Conservation (phyloP, 2,797 vertebrate genomes). For the Dipus sagitta region DNA sequence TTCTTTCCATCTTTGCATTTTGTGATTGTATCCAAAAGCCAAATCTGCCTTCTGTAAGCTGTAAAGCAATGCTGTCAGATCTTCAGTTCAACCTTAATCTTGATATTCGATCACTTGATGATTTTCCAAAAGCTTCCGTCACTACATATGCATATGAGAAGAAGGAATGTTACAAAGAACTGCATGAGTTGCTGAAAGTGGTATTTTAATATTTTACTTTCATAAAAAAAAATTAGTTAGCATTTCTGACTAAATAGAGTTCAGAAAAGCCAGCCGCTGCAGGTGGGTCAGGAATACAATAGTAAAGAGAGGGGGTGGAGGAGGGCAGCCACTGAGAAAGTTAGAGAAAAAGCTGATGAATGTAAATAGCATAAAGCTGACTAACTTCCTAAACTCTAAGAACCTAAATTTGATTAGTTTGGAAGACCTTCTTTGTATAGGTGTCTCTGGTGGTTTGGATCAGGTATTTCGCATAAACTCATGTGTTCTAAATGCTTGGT, state of each 20-base stretch:
- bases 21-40: background rate
- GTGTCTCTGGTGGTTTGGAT: too few relatives aligned
- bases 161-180: slow-evolving; percentile 46
- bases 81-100: background rate
- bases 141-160: background rate
- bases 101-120: background rate
- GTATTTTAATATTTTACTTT: slow-evolving; percentile 27
- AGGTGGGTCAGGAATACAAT: background rate
- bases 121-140: slow-evolving; percentile 4
- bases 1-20: background rate
- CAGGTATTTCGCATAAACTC: too few relatives aligned
- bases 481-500: too few relatives aligned
- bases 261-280: background rate
- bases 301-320: background rate
- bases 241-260: slow-evolving; percentile 36
- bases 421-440: background rate
- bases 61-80: background rate
- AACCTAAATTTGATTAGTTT: background rate
- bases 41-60: background rate
- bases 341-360: background rate
- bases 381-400: background rate
- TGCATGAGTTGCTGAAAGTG: slow-evolving; percentile 41
- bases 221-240: slow-evolving; percentile 29
- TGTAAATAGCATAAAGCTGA: background rate
- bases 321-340: background rate